These are phyloP conservation scores for Sparus aurata DNA, from an alignment of 2,797 vertebrate genomes.

Conservation along the genomic window DNA sequence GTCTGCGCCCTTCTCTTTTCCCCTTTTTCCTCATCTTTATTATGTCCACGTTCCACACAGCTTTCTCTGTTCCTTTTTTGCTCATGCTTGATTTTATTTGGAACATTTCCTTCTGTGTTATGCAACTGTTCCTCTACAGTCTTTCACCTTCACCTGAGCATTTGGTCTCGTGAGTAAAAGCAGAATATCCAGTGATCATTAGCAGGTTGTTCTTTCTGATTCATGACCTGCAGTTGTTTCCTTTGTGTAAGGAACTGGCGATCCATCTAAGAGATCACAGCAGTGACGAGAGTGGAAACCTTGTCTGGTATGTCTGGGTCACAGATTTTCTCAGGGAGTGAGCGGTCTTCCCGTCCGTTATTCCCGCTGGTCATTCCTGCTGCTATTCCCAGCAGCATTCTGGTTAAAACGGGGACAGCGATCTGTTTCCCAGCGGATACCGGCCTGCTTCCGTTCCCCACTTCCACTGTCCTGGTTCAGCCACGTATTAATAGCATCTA, in stretches of 20 bases:
- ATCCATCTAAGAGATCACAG: neutral
- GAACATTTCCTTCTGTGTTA: neutral
- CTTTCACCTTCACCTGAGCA: neutral
- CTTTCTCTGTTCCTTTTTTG: neutral
- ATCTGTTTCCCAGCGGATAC: slow-evolving; percentile 79
- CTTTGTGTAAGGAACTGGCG: neutral
- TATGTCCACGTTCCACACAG: neutral
- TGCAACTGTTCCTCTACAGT: neutral
- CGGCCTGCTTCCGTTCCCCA: slow-evolving; percentile 87
- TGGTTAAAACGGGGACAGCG: slow-evolving; percentile 72
- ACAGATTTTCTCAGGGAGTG: slow-evolving; percentile 51
- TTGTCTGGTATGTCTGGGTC: slow-evolving; percentile 32
- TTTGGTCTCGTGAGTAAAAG: neutral
- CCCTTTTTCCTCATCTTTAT: neutral
- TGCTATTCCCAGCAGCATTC: slow-evolving; percentile 72
- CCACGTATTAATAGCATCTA: slow-evolving; percentile 84
- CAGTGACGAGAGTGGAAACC: slow-evolving; percentile 8
- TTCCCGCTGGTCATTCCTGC: slow-evolving; percentile 69
- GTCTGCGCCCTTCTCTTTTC: neutral
- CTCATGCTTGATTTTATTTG: neutral
- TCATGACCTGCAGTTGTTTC: neutral
- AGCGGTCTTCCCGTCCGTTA: slow-evolving; percentile 54
- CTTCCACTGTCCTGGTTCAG: slow-evolving; percentile 88
- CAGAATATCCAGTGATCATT: neutral
- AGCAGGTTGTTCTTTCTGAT: neutral